Conservation (phyloP, 2,797 vertebrate genomes). For the Phrynocephalus forsythii region DNA sequence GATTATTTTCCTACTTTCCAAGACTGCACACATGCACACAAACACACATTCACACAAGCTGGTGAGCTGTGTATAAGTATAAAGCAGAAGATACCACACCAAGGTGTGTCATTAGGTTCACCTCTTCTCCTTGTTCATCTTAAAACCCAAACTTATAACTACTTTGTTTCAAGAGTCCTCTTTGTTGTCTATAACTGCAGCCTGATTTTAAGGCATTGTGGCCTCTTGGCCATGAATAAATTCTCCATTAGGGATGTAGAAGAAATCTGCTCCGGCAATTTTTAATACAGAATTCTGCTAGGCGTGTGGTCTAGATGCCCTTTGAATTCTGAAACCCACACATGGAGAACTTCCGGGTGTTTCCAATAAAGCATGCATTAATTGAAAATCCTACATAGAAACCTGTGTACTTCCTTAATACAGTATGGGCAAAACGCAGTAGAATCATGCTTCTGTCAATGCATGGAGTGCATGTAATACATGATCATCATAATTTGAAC, state of each 20-base stretch:
- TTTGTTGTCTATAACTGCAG: too few species aligned
- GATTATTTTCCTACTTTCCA: neutral
- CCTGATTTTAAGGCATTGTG: too few species aligned
- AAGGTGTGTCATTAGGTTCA: neutral
- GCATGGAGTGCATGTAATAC: too few species aligned
- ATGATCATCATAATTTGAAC: too few species aligned
- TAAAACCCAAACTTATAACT: neutral
- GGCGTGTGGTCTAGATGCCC: neutral
- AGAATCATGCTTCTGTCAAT: too few species aligned
- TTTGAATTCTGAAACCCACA: neutral
- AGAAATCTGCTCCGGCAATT: neutral
- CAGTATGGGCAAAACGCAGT: too few species aligned
- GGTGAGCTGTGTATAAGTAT: neutral
- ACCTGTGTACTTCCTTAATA: too few species aligned
- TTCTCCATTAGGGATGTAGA: too few species aligned
- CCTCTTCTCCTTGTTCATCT: neutral
- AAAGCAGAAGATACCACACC: neutral
- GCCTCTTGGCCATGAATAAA: too few species aligned
- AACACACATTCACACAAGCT: neutral
- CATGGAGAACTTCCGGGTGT: neutral
- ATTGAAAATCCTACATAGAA: neutral
- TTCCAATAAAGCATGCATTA: neutral
- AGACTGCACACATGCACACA: neutral
- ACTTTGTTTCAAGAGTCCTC: too few species aligned
- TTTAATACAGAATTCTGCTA: neutral